These are phyloP conservation scores for Condylura cristata DNA, from an alignment of 2,113 vertebrate species.

Conservation along the genomic window DNA sequence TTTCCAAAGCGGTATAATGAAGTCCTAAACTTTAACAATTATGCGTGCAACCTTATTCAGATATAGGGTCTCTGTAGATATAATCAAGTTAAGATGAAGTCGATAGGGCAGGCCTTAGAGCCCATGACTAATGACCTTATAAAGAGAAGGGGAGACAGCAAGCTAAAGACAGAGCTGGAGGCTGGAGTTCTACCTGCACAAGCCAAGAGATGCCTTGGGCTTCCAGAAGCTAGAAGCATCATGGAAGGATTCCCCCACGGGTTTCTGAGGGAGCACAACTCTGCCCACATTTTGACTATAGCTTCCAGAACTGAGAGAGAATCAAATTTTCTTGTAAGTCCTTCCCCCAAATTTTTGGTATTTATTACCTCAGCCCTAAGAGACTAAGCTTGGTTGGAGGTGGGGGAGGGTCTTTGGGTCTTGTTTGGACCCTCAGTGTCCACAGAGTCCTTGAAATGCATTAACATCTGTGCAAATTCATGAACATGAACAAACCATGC, in stretches of 20 bases:
- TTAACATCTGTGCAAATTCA: neutral
- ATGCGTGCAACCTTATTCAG: neutral
- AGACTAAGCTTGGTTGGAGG: neutral
- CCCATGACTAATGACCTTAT: neutral
- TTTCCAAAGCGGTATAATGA: neutral
- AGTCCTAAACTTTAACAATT: neutral
- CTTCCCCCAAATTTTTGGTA: neutral
- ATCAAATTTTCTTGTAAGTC: neutral
- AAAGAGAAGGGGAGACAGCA: neutral
- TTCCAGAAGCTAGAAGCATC: neutral
- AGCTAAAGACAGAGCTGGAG: constrained; percentile 30
- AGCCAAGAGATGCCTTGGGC: neutral
- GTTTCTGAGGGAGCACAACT: neutral
- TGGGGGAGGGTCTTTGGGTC: neutral
- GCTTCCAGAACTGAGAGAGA: neutral
- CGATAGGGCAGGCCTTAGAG: neutral
- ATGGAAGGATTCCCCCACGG: neutral
- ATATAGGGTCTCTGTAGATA: neutral
- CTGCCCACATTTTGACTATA: neutral
- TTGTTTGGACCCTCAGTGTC: neutral
- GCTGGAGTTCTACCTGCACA: neutral
- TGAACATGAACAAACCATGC: neutral
- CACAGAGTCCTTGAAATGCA: neutral
- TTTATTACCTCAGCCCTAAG: neutral
- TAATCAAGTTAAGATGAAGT: constrained; percentile 19